A percentile compares a stretch with the other conserved stretches of the same genome.
These are phyloP conservation scores for Yponomeuta cagnagella DNA, from an alignment of 2,888 invertebrate species.

Conservation along the genomic window DNA sequence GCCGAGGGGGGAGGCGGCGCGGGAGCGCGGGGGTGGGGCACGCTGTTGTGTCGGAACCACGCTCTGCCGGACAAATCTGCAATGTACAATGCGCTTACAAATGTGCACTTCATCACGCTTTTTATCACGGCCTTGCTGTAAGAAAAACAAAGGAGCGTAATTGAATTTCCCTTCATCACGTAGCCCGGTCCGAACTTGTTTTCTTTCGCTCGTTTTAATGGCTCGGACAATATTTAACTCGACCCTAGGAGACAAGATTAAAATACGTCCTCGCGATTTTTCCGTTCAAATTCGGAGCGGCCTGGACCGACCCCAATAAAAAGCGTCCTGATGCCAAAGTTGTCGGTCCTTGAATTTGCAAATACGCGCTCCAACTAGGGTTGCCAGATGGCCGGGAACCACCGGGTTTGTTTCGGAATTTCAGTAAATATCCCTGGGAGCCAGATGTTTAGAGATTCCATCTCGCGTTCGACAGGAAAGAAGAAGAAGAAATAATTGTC, in stretches of 20 bases:
- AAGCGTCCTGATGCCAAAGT: background rate
- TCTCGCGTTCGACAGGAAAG: too few species aligned
- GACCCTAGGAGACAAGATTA: background rate
- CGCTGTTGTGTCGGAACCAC: constrained; percentile 72
- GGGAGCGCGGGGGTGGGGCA: constrained; percentile 34
- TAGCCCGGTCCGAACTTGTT: constrained; percentile 21
- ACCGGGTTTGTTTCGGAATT: too few species aligned
- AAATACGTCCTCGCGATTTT: background rate
- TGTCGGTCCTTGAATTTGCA: constrained; percentile 5
- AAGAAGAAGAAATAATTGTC: too few species aligned
- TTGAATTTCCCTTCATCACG: constrained; percentile 68
- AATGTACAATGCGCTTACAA: constrained; percentile 48
- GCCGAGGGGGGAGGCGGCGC: constrained; percentile 47
- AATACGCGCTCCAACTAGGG: background rate
- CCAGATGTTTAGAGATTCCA: too few species aligned
- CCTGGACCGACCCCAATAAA: background rate
- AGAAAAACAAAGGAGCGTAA: constrained; percentile 64
- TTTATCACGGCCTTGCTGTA: constrained; percentile 46
- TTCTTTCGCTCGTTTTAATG: background rate
- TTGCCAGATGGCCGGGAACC: too few species aligned
- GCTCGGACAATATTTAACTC: background rate
- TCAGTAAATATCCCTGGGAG: too few species aligned
- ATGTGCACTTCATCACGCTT: constrained; percentile 64
- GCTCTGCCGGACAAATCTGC: constrained; percentile 61
- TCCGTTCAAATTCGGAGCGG: background rate